Evolutionary conservation across 2,113 vertebrate genomes (phyloP).

Genomic region (Aplodontia rufa): DNA sequence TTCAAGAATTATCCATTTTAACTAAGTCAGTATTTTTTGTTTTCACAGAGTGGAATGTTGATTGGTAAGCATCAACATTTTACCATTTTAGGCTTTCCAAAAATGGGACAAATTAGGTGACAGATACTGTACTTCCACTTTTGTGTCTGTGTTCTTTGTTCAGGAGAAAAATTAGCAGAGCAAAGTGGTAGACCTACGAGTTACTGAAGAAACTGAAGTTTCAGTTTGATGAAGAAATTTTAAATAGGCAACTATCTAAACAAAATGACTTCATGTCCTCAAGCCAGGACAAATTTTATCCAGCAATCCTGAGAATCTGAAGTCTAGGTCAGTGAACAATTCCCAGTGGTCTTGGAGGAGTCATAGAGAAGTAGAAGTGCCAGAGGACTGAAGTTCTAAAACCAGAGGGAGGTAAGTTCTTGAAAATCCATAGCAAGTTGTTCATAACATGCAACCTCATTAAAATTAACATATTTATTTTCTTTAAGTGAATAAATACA

Average conservation of each 20-base stretch:
- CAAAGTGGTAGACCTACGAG: neutral
- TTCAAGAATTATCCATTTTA: neutral
- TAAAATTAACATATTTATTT: neutral
- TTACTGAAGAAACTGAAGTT: neutral
- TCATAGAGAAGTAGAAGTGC: neutral
- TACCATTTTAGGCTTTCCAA: neutral
- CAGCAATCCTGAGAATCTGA: constrained; percentile 6
- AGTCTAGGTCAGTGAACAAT: constrained; percentile 13
- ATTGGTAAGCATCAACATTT: neutral
- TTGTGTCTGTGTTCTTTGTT: constrained; percentile 18
- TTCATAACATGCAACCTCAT: neutral
- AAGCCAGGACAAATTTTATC: constrained; percentile 12
- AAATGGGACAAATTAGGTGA: neutral
- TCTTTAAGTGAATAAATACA: neutral
- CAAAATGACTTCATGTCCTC: neutral
- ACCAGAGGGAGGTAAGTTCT: neutral
- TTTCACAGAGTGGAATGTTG: neutral
- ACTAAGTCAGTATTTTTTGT: neutral
- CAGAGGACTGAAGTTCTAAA: neutral
- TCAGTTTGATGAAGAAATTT: constrained; percentile 40
- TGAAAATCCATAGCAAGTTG: neutral
- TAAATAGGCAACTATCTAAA: neutral
- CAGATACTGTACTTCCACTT: neutral
- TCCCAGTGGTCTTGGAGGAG: neutral
- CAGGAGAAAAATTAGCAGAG: constrained; percentile 15